A percentile compares a stretch with the other conserved stretches of the same genome.
Conservation (phyloP, 1,140 invertebrate species). For the Hylaeus volcanicus region DNA sequence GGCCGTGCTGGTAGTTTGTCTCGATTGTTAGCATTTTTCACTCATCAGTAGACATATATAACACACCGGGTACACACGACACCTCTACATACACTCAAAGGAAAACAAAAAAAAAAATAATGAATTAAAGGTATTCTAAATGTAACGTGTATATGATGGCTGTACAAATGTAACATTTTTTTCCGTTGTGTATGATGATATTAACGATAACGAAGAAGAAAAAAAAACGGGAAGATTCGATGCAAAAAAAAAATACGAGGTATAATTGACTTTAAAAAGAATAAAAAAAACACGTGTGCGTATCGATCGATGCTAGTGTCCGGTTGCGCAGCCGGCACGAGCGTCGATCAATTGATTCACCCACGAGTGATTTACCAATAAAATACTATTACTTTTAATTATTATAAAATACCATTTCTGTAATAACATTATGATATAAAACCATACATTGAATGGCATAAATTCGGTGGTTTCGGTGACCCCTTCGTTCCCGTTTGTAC, state of each 20-base stretch:
- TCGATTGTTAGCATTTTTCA: slow-evolving; percentile 69
- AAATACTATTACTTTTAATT: slow-evolving; percentile 78
- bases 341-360: slow-evolving; percentile 68
- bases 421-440: slow-evolving; percentile 80
- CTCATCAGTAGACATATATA: slow-evolving; percentile 68
- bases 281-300: slow-evolving; percentile 57
- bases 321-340: slow-evolving; percentile 35
- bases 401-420: slow-evolving; percentile 79
- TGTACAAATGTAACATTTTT: slow-evolving; percentile 81
- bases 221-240: slow-evolving; percentile 64
- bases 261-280: slow-evolving; percentile 63
- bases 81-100: slow-evolving; percentile 49
- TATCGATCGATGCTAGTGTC: slow-evolving; percentile 60
- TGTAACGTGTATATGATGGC: slow-evolving; percentile 80
- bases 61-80: slow-evolving; percentile 51
- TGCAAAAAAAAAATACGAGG: slow-evolving; percentile 55
- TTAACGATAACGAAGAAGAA: slow-evolving; percentile 38
- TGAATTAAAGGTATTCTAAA: slow-evolving; percentile 78
- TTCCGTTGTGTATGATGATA: slow-evolving; percentile 79
- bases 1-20: slow-evolving; percentile 66
- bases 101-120: slow-evolving; percentile 72
- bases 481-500: not conserved
- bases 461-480: slow-evolving; percentile 3
- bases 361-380: slow-evolving; percentile 74
- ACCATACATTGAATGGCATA: slow-evolving; percentile 79